Conservation (phyloP, 1,140 invertebrate genomes). For the Conus ventricosus region DNA sequence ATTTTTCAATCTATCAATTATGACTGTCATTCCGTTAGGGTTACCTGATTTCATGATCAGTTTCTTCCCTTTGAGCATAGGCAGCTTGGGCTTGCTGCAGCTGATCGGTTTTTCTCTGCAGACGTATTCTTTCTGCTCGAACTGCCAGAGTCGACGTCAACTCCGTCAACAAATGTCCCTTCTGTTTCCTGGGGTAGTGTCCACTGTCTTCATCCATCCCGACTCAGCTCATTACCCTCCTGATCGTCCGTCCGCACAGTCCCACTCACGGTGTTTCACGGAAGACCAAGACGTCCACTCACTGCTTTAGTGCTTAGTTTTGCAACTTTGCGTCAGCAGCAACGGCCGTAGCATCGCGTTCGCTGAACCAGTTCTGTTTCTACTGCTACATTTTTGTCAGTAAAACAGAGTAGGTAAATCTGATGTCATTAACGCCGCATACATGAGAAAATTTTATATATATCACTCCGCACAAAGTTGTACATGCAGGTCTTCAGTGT, state of each 20-base stretch:
- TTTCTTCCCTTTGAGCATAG: neutral
- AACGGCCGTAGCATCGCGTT: too few species aligned
- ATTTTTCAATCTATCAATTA: too few species aligned
- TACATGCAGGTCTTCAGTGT: neutral
- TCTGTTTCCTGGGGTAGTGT: neutral
- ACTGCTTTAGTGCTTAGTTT: too few species aligned
- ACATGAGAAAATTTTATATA: neutral
- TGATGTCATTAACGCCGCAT: too few species aligned
- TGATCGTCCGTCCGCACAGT: neutral
- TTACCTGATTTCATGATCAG: neutral
- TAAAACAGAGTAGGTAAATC: too few species aligned
- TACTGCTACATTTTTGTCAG: too few species aligned
- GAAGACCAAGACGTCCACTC: too few species aligned
- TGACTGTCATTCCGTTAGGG: too few species aligned
- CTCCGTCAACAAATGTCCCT: neutral
- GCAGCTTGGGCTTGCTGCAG: neutral
- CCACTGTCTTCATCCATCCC: neutral
- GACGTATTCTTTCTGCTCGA: conserved; percentile 20
- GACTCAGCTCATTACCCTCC: neutral
- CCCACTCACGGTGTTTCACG: too few species aligned
- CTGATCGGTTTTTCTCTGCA: conserved; percentile 8
- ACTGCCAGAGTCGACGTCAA: conserved; percentile 11
- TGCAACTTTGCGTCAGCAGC: too few species aligned
- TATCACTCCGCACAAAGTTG: neutral
- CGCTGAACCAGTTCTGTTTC: too few species aligned